A percentile compares a stretch with the other conserved stretches of the same genome.
Evolutionary conservation across 2,113 vertebrate genomes (phyloP).

Genomic region (Sporophila hypoxantha): DNA sequence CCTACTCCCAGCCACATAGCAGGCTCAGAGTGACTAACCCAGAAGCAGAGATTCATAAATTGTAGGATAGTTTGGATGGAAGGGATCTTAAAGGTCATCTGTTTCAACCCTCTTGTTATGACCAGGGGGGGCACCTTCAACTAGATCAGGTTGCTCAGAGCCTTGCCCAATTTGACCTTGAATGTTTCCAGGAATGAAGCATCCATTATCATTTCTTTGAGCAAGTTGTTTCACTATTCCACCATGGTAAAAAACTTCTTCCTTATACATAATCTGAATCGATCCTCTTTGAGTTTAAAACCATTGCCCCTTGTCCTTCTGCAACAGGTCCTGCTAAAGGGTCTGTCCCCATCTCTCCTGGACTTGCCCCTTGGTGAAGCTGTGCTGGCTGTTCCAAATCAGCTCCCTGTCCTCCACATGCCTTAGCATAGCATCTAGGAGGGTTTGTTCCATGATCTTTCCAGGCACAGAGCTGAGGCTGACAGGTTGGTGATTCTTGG

Average conservation of each 20-base stretch:
- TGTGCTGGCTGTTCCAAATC: background rate
- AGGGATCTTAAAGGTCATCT: background rate
- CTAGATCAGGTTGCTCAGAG: background rate
- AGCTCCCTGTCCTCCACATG: accelerated
- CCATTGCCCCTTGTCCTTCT: background rate
- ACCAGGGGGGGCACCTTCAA: background rate
- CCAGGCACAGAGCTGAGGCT: background rate
- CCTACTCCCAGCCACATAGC: background rate
- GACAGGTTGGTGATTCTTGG: background rate
- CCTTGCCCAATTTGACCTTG: background rate
- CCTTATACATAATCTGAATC: background rate
- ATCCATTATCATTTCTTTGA: background rate
- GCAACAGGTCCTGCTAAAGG: background rate
- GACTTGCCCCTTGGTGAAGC: background rate
- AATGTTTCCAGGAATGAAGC: background rate
- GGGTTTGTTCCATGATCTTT: background rate
- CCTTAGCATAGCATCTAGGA: background rate
- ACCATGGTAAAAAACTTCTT: background rate
- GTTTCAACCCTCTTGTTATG: background rate
- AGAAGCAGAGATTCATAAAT: background rate
- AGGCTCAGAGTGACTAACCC: background rate
- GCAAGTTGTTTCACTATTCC: background rate
- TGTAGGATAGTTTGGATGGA: background rate
- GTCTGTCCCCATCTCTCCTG: background rate
- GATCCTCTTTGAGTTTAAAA: background rate